Conservation (phyloP, 2,113 vertebrate genomes). For the Paradisaea rubra region DNA sequence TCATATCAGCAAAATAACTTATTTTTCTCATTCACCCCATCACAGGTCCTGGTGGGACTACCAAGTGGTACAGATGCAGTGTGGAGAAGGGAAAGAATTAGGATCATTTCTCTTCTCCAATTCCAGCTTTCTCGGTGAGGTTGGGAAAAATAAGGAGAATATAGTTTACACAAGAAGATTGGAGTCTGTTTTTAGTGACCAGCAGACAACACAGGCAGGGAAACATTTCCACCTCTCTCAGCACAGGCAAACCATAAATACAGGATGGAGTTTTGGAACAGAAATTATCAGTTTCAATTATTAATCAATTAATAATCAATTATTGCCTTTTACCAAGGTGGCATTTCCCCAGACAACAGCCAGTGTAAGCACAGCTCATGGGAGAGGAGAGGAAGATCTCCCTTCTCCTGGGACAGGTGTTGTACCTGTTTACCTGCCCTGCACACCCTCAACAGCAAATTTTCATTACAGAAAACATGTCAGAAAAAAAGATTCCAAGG, state of each 20-base stretch:
- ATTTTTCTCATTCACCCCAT: background rate
- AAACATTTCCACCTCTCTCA: background rate
- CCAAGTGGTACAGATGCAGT: background rate
- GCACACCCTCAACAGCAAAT: background rate
- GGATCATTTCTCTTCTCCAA: background rate
- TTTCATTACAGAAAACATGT: background rate
- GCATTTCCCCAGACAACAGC: no score
- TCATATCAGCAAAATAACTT: background rate
- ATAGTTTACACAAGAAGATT: background rate
- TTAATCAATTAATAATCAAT: no score
- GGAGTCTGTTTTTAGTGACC: background rate
- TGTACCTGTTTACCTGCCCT: background rate
- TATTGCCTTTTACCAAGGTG: background rate
- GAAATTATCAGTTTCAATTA: background rate
- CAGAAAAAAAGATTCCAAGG: background rate
- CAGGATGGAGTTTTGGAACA: background rate
- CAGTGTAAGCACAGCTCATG: background rate
- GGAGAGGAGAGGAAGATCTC: background rate
- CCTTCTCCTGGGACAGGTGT: background rate
- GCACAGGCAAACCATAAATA: background rate
- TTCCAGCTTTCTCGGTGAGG: rapidly evolving
- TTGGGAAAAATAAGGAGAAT: background rate
- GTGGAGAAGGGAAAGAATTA: background rate
- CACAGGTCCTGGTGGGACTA: background rate
- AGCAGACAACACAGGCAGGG: rapidly evolving